Evolutionary conservation across 2,888 invertebrate species (phyloP), one percentile per base, ranked within the genome.

Genomic region (Leucozona laternaria): DNA sequence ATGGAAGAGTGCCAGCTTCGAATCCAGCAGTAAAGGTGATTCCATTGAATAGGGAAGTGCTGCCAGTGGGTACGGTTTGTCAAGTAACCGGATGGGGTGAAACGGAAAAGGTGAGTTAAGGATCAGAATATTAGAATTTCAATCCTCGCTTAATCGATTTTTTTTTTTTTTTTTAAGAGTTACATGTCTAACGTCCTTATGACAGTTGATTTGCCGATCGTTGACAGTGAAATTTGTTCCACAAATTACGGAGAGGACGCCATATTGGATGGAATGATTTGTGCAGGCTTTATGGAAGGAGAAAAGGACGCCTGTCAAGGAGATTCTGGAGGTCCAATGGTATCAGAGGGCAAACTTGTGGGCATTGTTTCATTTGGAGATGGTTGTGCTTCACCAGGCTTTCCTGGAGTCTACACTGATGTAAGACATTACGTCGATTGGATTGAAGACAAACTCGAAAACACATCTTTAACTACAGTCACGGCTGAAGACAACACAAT

Each of bases 361-460:
- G 97, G 97, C 1, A 93, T 97, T 64, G 97, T 97, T 0, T 97
- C 97, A 1, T 97, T 96, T 96, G 97, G 97, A 17, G 94, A 96
- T 43, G 94, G 95, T 1, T 97, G 97, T 90, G 97, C 96, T 0
- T 93, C 94, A 82, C 94, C 95, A 22, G 93, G 93, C 11, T 94
- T 94, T 82, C 97, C 97, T 0, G 97, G 97, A 0, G 94, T 97
- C 8, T 97, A 97, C 91, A 95, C 96, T 0, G 93, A 95, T 70
- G 96, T 97, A 0, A 80, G 90, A 2, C 88, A 89, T 62, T 88
- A 85, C 55, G 15, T 48, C 17, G 28, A 66, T 11, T 91, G 91
- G 91, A 89, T 91, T 11, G 83, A 75, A 4, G 28, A 22, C 1
- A 62, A 17, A 1, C 40, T 78, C 0, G 60, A 22, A 37, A 40